Percentiles rank a stretch among this genome's conserved stretches.
phyloP scores from a whole-genome alignment of 2,113 vertebrate genomes.

The Canis aureus region DNA sequence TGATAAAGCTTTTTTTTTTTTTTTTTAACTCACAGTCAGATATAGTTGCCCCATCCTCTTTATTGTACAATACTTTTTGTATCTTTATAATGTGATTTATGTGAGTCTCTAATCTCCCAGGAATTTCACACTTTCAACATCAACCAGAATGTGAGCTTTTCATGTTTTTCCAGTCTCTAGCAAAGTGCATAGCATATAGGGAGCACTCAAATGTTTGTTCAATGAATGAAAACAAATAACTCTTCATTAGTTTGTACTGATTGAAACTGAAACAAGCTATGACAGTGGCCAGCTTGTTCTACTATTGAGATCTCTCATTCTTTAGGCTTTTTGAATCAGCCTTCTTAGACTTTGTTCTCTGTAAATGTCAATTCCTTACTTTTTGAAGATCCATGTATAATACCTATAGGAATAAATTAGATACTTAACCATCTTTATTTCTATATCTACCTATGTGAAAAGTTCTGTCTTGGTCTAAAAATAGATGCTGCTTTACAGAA shows the following conservation, averaged over 20 bases:
- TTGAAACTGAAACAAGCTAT: constrained; percentile 71
- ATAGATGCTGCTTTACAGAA: constrained; percentile 59
- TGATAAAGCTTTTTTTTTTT: constrained; percentile 43
- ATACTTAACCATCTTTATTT: constrained; percentile 15
- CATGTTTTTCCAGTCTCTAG: constrained; percentile 59
- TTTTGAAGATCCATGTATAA: constrained; percentile 16
- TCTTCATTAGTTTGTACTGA: constrained; percentile 68
- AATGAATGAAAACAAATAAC: constrained; percentile 72
- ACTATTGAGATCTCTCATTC: constrained; percentile 34
- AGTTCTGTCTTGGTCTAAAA: constrained; percentile 60
- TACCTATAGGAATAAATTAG: constrained; percentile 23
- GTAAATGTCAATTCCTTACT: constrained; percentile 14
- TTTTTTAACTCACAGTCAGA: constrained; percentile 5
- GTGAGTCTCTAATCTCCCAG: constrained; percentile 66
- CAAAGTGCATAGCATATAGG: constrained; percentile 49
- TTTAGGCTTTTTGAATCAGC: constrained; percentile 42
- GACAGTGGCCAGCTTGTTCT: constrained; percentile 55
- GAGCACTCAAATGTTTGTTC: constrained; percentile 67
- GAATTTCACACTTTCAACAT: constrained; percentile 73
- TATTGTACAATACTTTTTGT: constrained; percentile 63
- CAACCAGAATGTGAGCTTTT: constrained; percentile 72
- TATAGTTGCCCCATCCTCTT: constrained; percentile 38
- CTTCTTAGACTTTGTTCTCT: constrained; percentile 55
- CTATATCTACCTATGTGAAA: constrained; percentile 17
- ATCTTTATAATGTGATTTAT: constrained; percentile 66